Base-by-base conservation (phyloP, 2,113 vertebrate genomes). In the Lepisosteus oculatus region DNA sequence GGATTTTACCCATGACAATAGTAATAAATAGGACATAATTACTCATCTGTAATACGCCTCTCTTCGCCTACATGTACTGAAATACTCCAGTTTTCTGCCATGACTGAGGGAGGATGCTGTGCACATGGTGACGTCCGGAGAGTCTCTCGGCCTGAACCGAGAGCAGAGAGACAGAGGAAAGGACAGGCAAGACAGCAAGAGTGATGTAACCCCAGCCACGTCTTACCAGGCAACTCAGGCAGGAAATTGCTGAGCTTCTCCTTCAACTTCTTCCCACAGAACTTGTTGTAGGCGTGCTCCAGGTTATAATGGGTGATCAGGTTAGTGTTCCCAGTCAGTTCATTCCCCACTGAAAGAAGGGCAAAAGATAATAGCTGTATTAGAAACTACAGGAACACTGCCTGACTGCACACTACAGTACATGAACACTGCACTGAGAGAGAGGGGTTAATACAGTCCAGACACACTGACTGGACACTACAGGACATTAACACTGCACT, bases 161-260 rank as follows among this genome's bases (percentile, higher is more conserved):
- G 29, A 29, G 29, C 45, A 45, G 7, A 64, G 62, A 43, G 8
- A 44, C 64, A 65, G 64, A 12, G 64, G 11, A 4, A 43, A 6
- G 43, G 14, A 4, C 7, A 41, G 14, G 64, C 6, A 29, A 7
- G 43, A 45, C 43, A 9, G 8, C 4, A 29, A 29, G 3, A 41
- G 14, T 29, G n/a, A 76, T 29, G 29, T 29, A 29, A 29, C 29
- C 29, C 29, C 29, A 29, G 29, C 29, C 29, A 29, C 2, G 29
- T 29, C 29, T 73, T 43, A 89, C 97, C 97, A 59, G 97, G 97
- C 81, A 99, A 85, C 84, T 99, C 97, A 0, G 97, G 97, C 17
- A 99, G 87, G 77, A 99, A 99, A 88, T 98, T 98, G 84, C 97
- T 99, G 73, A 99, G 94, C 75, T 99, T 99, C 84, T 99, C 97